Conservation (phyloP, 2,888 invertebrate genomes). For the Amphipyra tragopoginis region DNA sequence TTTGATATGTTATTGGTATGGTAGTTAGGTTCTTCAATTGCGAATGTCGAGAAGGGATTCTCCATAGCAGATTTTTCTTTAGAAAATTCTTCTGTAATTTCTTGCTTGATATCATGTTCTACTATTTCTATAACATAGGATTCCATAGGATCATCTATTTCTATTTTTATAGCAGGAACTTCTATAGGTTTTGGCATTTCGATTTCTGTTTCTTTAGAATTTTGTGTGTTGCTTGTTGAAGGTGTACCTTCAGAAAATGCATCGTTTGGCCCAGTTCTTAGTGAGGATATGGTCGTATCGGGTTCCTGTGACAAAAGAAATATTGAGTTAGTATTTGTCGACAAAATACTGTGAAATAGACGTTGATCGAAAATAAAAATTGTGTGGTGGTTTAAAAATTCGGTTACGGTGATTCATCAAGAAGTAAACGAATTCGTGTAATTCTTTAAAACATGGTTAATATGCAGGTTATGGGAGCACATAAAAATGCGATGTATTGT, state of each 20-base stretch:
- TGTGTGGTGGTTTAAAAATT: too few species aligned
- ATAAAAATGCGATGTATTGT: too few species aligned
- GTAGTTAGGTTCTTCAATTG: neutral
- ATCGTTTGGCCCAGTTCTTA: neutral
- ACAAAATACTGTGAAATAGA: too few species aligned
- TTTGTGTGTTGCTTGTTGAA: too few species aligned
- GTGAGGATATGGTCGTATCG: too few species aligned
- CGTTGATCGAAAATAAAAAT: too few species aligned
- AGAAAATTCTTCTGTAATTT: neutral
- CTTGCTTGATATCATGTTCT: neutral
- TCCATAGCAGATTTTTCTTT: neutral
- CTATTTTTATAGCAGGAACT: neutral
- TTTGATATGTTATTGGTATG: neutral
- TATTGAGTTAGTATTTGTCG: too few species aligned
- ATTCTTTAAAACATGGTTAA: too few species aligned
- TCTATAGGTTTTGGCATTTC: neutral
- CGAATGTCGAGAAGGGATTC: neutral
- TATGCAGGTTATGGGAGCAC: too few species aligned
- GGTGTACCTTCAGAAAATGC: neutral
- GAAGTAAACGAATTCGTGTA: too few species aligned
- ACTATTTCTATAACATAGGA: neutral
- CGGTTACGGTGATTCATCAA: too few species aligned
- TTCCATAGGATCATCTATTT: neutral
- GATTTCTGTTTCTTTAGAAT: neutral
- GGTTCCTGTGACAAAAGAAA: too few species aligned